Base-by-base conservation (phyloP, 2,797 vertebrate species). In the Oreonectes daqikongensis region DNA sequence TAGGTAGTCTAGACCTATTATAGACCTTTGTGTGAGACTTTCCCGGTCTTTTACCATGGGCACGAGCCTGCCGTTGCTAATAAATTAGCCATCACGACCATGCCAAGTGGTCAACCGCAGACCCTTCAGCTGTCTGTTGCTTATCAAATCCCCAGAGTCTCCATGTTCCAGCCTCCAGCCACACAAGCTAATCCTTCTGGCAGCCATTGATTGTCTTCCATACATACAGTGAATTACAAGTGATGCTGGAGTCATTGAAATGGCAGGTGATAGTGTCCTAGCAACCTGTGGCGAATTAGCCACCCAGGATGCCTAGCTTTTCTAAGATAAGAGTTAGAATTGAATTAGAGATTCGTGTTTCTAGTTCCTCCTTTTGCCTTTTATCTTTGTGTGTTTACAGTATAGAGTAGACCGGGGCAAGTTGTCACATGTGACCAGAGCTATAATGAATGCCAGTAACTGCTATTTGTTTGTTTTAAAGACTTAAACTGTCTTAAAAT, bases 151-250 rank as follows among this genome's bases (percentile, higher is more conserved):
- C 53, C 55, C 32, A n/a, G 48, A 17, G 32, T 60, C 55, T 57
- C 65, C 53, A 38, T 74, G 55, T 63, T 55, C 8, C 17, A 12
- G 55, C 53, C 65, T 26, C 53, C 63, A 52, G 63, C 57, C 69
- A 40, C 42, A 55, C 28, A 2, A 5, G 70, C 18, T 68, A 69
- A 68, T 42, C 53, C 77, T 68, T 55, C 70, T 42, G 32, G 72
- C 48, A 24, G 28, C 12, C 35, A 72, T 68, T 57, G 70, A 77
- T 81, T 40, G 57, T 48, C 35, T 30, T 38, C 64, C 22, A 65
- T 44, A 73, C 63, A 50, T 69, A 65, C 72, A 50, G 72, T 71
- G 72, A 71, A 76, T 80, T 71, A 60, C 79, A 80, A 65, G 60
- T 46, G 66, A 71, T 71, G 68, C 50, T 22, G 63, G 18, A 71